Percentiles rank a stretch among this genome's conserved stretches.
Evolutionary conservation across 2,113 vertebrate genomes (phyloP).

Genomic region (Pomatostomus ruficeps): DNA sequence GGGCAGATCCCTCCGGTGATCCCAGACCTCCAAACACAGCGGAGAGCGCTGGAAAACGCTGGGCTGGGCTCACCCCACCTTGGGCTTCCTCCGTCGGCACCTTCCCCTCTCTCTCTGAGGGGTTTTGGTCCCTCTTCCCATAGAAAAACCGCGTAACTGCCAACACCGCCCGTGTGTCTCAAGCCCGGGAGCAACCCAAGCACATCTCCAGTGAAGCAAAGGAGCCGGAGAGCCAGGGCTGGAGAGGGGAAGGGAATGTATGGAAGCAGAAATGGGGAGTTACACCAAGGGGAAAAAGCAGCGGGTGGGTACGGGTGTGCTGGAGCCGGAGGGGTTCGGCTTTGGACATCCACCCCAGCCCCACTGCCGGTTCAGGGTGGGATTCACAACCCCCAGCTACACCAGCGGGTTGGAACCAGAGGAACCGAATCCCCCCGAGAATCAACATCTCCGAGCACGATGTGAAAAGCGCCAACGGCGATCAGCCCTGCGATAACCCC

Average conservation of each 20-base stretch:
- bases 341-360: neutral
- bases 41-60: fast-evolving
- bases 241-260: neutral
- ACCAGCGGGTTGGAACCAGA: neutral
- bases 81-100: fast-evolving
- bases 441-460: neutral
- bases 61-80: neutral
- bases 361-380: neutral
- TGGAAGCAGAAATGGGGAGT: neutral
- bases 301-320: neutral
- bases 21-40: neutral
- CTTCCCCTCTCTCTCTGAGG: neutral
- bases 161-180: neutral
- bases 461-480: neutral
- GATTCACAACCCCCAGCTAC: neutral
- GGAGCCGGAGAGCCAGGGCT: neutral
- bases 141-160: fast-evolving
- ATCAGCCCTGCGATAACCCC: neutral
- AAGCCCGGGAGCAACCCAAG: neutral
- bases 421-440: fast-evolving
- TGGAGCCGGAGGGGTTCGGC: neutral
- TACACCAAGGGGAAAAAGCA: neutral
- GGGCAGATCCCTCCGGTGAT: neutral
- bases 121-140: neutral
- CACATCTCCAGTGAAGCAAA: neutral